These are phyloP conservation scores for Crotalus tigris DNA, from an alignment of 2,113 vertebrate genomes.

Conservation along the genomic window DNA sequence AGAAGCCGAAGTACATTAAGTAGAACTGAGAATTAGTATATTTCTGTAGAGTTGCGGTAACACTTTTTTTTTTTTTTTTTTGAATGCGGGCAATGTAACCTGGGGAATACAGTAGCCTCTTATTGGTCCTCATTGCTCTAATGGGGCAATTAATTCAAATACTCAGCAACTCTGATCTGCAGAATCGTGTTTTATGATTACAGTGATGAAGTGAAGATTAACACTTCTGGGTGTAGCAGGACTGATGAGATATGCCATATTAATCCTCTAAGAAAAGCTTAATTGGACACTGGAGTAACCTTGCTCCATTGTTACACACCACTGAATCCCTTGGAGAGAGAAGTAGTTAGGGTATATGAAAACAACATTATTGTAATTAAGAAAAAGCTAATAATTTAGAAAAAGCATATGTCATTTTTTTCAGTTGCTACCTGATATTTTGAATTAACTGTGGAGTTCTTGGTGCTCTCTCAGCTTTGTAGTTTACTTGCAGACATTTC, in stretches of 20 bases:
- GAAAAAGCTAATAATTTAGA: conserved; percentile 57
- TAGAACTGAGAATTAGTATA: neutral
- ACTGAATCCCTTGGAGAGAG: conserved; percentile 53
- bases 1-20: neutral
- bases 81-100: neutral
- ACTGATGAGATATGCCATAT: conserved; percentile 71
- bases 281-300: conserved; percentile 67
- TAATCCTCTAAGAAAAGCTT: conserved; percentile 71
- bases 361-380: conserved; percentile 66
- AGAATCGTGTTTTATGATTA: conserved; percentile 68
- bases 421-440: conserved; percentile 56
- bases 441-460: conserved; percentile 7
- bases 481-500: neutral
- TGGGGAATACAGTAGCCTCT: conserved; percentile 39
- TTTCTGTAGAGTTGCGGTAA: neutral
- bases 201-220: conserved; percentile 68
- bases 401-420: conserved; percentile 44
- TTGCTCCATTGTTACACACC: conserved; percentile 69
- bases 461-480: neutral
- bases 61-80: conserved; percentile 12
- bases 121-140: conserved; percentile 44
- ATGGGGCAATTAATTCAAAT: conserved; percentile 67
- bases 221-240: conserved; percentile 58
- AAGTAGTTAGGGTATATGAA: conserved; percentile 57
- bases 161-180: conserved; percentile 58